Evolutionary conservation across 1,140 invertebrate species (phyloP), one percentile per base, ranked within the genome.

Genomic region (Platyscapa corneri): DNA sequence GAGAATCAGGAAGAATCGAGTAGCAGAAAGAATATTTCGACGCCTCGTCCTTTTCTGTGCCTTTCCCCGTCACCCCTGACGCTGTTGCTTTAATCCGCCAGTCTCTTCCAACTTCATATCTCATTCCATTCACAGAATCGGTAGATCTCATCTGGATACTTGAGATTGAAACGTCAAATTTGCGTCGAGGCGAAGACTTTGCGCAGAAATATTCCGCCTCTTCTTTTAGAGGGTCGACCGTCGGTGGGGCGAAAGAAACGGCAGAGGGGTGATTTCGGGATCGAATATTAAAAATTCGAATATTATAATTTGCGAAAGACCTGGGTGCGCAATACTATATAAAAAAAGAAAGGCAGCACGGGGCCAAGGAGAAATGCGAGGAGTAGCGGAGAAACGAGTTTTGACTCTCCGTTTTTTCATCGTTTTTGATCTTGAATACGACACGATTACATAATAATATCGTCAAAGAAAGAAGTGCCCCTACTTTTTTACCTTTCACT

Each of bases 121-220:
- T 72, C 64, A 79, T 79, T 34, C 64, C 83, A 23, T 70, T 65
- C n/a, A 39, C 10, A 49, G 87, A 90, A 90, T 90, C 89, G 82
- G 18, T 87, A 23, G 90, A 92, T 90, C 91, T 89, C 91, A 93
- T 93, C 91, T 93, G 90, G 91, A 91, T 92, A 90, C 91, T 92
- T 90, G 90, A 93, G 91, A 93, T 93, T 92, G 92, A 93, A 92
- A 92, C 88, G 92, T 93, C 92, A 92, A 90, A 91, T 92, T 91
- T 87, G 89, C 88, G 89, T 88, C 67, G 85, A 72, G 88, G 87
- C 83, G 87, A 89, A 87, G 88, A 64, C 39, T 32, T 49, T 72
- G 67, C n/a, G 30, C 18, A 0, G 16, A 42, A 42, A 3, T 1
- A 32, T 7, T 30, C 20, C 8, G 32, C 27, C 56, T 32, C 53